Percentiles rank a stretch among this genome's conserved stretches.
Evolutionary conservation across 2,113 vertebrate genomes (phyloP).

Genomic region (Acanthochromis polyacanthus): DNA sequence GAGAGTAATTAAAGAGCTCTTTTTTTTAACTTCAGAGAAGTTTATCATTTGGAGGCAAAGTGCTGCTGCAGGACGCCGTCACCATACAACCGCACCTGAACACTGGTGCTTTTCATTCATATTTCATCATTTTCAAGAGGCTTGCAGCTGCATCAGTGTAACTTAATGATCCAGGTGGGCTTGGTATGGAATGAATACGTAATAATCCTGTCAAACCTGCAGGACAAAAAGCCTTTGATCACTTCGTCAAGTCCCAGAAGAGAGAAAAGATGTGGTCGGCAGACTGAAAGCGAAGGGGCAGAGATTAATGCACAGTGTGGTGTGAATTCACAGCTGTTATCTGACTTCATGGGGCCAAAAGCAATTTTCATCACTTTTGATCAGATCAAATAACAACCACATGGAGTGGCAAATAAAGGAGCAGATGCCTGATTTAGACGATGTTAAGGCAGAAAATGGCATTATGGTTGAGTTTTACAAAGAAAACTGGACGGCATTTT

Average conservation of each 20-base stretch:
- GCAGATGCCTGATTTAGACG: too few species aligned
- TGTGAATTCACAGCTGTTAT: neutral
- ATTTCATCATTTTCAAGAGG: slow-evolving; percentile 30
- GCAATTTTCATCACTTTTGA: neutral
- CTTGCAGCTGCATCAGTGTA: neutral
- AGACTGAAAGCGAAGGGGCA: neutral
- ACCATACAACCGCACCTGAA: slow-evolving; percentile 3
- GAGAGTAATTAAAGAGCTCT: too few species aligned
- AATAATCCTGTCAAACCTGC: slow-evolving; percentile 32
- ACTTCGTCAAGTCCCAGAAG: neutral
- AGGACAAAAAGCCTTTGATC: slow-evolving; percentile 32
- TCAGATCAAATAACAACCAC: neutral
- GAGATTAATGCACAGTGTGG: too few species aligned
- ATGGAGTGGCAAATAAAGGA: neutral
- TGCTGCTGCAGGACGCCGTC: neutral
- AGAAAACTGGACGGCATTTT: neutral
- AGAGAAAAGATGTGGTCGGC: neutral
- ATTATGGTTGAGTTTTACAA: too few species aligned
- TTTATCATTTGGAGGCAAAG: neutral
- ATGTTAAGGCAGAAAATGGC: too few species aligned
- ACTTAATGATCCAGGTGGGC: slow-evolving; percentile 35
- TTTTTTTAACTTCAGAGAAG: slow-evolving; percentile 15
- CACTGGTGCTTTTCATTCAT: slow-evolving; percentile 31
- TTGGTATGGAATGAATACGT: slow-evolving; percentile 36
- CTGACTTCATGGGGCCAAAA: neutral